Base-by-base conservation (phyloP, 2,113 vertebrate genomes). In the Trochalopteron elliotii region DNA sequence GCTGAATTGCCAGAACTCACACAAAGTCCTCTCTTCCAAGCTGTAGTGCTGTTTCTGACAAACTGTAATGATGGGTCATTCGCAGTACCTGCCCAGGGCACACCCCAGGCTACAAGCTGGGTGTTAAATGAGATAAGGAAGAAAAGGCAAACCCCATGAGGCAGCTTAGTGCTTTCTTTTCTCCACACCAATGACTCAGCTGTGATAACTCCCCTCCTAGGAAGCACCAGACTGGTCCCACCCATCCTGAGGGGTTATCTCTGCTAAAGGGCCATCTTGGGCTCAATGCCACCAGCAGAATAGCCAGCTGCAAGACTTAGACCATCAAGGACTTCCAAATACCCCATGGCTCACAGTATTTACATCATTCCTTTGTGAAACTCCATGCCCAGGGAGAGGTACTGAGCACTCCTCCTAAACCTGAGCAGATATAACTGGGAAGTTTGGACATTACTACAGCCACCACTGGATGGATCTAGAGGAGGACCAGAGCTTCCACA, bases 371-470 rank as follows among this genome's bases (percentile, higher is more conserved):
- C 16, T 5, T 33, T 47, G 50, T 45, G 40, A 25, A 67, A 56
- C 20, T 55, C 25, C 1, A 0, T 2, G 16, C 15, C 40, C 21
- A 9, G 15, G 19, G 60, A 40, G 20, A 31, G 27, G 40, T 37
- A 15, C 20, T 31, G 40, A 67, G 27, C 33, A 25, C 56, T 47
- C 4, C 39, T 27, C 20, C 40, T 22, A 7, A 56, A 37, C 52
- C 25, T 25, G 39, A 31, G 21, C 27, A 37, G 12, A 31, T 47
- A 56, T 6, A 47, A 47, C n/a, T 7, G 4, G 21, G 27, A 49
- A 44, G 15, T 55, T 55, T 7, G 40, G 33, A 12, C 21, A 31
- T 45, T 31, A 28, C 37, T 30, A 63, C 18, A 21, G 9, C 24
- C 24, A 42, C 33, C 20, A 15, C 40, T 56, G 50, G 22, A 56